Evolutionary conservation across 1,140 invertebrate species (phyloP).

Genomic region (Eulimnadia texana): DNA sequence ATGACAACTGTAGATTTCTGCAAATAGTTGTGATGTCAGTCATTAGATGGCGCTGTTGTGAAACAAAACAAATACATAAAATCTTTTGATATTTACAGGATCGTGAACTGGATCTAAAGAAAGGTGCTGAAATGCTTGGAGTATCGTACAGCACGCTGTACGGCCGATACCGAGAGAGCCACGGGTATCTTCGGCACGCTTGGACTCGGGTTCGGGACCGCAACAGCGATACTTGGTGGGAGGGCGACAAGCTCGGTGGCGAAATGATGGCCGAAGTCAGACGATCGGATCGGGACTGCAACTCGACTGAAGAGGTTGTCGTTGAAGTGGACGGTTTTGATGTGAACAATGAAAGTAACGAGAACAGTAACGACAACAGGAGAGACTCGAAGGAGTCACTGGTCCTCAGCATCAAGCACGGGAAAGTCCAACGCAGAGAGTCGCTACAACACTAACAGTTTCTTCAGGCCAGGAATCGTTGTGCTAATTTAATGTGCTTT

Average conservation of each 20-base stretch:
- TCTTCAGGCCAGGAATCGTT: too few species aligned
- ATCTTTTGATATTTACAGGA: constrained; percentile 6
- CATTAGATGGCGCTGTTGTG: too few species aligned
- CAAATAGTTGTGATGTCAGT: too few species aligned
- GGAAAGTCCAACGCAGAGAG: neutral
- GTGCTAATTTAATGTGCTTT: too few species aligned
- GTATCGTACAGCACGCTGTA: constrained; percentile 80
- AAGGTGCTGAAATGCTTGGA: constrained; percentile 41
- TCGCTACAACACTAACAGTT: neutral
- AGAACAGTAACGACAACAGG: neutral
- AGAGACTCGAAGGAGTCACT: constrained; percentile 1
- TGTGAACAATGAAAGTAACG: neutral
- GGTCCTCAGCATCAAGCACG: constrained; percentile 6
- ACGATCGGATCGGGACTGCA: neutral
- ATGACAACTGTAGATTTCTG: neutral
- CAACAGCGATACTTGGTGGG: constrained; percentile 6
- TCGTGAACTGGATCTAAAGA: constrained; percentile 13
- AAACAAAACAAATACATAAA: neutral
- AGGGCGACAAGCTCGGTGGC: neutral
- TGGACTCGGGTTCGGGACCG: constrained; percentile 25
- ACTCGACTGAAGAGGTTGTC: constrained; percentile 1
- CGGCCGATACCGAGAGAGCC: constrained; percentile 69
- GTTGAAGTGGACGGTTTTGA: constrained; percentile 8
- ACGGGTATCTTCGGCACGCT: constrained; percentile 65
- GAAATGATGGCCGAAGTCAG: neutral